Evolutionary conservation across 1,140 invertebrate genomes (phyloP).

Genomic region (Adoxophyes honmai): DNA sequence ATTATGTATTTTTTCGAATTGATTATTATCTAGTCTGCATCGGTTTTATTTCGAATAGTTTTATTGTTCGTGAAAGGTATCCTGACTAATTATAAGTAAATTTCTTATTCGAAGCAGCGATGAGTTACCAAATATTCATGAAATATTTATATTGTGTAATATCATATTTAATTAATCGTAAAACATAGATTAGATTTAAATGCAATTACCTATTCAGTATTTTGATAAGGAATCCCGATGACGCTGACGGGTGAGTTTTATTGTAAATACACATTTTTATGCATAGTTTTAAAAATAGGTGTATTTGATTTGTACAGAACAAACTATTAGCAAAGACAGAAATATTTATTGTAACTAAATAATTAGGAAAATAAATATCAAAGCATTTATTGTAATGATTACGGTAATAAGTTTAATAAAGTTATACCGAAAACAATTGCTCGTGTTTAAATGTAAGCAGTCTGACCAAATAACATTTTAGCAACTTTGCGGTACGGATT

Average conservation of each 20-base stretch:
- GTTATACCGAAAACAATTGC: no score
- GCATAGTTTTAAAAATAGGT: not conserved
- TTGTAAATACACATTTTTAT: slow-evolving; percentile 16
- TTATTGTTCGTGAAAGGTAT: not conserved
- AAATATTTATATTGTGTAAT: not conserved
- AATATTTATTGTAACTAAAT: slow-evolving; percentile 31
- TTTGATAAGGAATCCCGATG: not conserved
- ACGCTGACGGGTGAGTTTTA: not conserved
- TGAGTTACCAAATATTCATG: slow-evolving; percentile 8
- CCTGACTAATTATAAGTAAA: not conserved
- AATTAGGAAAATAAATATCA: slow-evolving; percentile 17
- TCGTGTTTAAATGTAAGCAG: no score
- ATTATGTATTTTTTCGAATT: no score
- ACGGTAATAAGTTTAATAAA: not conserved
- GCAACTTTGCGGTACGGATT: no score
- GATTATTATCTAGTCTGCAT: slow-evolving; percentile 5
- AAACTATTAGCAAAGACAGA: slow-evolving; percentile 22
- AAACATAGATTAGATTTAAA: not conserved
- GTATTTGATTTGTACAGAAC: not conserved
- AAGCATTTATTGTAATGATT: slow-evolving; percentile 16
- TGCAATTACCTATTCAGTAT: slow-evolving; percentile 14
- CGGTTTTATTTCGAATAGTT: not conserved
- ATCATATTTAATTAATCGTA: not conserved
- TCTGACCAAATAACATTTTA: no score
- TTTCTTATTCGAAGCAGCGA: slow-evolving; percentile 2